These are phyloP conservation scores for Panthera uncia DNA, from an alignment of 2,113 vertebrate genomes.

Conservation along the genomic window DNA sequence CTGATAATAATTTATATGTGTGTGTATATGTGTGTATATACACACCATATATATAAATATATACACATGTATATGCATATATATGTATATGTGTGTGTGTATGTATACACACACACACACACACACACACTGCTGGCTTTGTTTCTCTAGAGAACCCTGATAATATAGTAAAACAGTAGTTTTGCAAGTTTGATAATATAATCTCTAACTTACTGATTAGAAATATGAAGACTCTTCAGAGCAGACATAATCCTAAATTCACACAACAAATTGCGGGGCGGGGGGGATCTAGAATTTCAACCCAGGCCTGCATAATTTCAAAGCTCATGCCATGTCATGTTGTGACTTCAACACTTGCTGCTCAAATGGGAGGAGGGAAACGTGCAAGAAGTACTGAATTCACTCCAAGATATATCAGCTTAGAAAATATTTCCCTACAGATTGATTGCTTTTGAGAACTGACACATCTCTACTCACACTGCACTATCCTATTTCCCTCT, in stretches of 20 bases:
- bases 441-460: neutral
- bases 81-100: neutral
- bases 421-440: neutral
- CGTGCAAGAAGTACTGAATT: neutral
- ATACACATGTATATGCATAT: neutral
- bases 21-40: no score
- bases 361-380: neutral
- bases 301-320: neutral
- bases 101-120: no score
- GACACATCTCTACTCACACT: neutral
- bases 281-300: neutral
- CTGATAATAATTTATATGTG: neutral
- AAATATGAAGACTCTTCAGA: neutral
- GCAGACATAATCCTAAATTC: neutral
- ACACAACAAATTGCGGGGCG: neutral
- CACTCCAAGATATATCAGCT: neutral
- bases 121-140: neutral
- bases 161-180: neutral
- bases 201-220: neutral
- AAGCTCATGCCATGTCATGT: neutral
- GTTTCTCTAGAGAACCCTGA: neutral
- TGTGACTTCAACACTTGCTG: neutral
- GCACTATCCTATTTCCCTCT: neutral
- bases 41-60: no score
- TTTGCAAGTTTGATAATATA: neutral